A percentile compares a stretch with the other conserved stretches of the same genome.
Evolutionary conservation across 2,113 vertebrate species (phyloP).

Genomic region (Jacana jacana): DNA sequence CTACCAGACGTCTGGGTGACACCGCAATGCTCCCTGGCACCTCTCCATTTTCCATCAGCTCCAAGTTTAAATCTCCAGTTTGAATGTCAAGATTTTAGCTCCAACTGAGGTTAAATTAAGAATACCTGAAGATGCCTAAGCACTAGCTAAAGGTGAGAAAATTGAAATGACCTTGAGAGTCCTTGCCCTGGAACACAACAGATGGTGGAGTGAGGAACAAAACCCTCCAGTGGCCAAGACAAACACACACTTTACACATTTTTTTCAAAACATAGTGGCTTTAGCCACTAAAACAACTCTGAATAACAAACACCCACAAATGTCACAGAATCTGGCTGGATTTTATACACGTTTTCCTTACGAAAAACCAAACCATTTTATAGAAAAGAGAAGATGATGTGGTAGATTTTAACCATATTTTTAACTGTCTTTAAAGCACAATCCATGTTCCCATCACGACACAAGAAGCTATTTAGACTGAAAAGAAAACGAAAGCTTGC

Average conservation of each 20-base stretch:
- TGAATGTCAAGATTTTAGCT: not conserved
- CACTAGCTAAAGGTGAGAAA: not conserved
- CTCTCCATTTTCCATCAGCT: not conserved
- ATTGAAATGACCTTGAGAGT: not conserved
- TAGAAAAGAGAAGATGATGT: not conserved
- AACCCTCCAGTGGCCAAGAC: not conserved
- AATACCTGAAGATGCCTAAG: not conserved
- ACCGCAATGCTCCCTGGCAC: not conserved
- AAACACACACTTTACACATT: not conserved
- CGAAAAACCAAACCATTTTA: not conserved
- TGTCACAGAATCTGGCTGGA: not conserved
- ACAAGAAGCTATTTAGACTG: not conserved
- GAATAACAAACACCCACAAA: not conserved
- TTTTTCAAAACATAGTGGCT: not conserved
- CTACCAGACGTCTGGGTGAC: not conserved
- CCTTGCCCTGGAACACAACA: not conserved
- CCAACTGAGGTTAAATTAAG: not conserved
- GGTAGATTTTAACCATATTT: not conserved
- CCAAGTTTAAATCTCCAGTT: not conserved
- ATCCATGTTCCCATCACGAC: not conserved
- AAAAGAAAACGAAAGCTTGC: not conserved
- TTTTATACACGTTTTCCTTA: not conserved
- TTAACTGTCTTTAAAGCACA: not conserved
- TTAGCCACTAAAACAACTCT: not conserved
- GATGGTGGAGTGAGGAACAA: not conserved